phyloP scores from a whole-genome alignment of 2,888 invertebrate species.

The Syrphus vitripennis region DNA sequence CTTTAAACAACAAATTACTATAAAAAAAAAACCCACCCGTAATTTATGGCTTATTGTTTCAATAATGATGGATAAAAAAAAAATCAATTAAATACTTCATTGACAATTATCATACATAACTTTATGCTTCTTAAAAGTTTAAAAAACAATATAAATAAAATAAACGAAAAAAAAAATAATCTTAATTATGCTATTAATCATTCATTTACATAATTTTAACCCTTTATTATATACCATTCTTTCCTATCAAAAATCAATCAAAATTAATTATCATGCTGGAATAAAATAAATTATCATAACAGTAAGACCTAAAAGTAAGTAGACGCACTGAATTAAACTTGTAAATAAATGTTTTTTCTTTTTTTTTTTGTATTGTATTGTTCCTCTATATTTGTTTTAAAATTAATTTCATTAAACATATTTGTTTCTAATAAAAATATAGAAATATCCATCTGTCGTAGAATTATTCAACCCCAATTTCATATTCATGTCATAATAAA shows the following conservation, averaged over 20 bases:
- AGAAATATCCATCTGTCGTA: background rate
- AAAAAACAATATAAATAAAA: background rate
- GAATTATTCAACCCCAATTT: no score
- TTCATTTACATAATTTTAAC: slow-evolving; percentile 43
- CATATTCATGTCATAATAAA: no score
- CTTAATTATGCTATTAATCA: slow-evolving; percentile 37
- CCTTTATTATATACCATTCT: slow-evolving; percentile 36
- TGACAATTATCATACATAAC: background rate
- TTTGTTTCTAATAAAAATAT: background rate
- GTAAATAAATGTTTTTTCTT: background rate
- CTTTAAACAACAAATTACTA: background rate
- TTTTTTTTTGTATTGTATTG: background rate
- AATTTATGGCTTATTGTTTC: background rate
- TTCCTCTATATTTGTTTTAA: background rate
- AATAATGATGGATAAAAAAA: background rate
- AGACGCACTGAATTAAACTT: slow-evolving; percentile 30
- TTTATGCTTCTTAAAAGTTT: background rate
- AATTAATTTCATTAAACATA: no score
- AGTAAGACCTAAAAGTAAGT: slow-evolving; percentile 72
- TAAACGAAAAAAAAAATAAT: background rate
- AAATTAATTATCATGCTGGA: slow-evolving; percentile 43
- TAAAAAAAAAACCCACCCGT: background rate
- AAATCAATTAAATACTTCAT: background rate
- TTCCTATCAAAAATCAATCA: slow-evolving; percentile 34
- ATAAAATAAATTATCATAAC: slow-evolving; percentile 53